A percentile compares a stretch with the other conserved stretches of the same genome.
Conservation (phyloP, 2,113 vertebrate genomes). For the Antennarius striatus region DNA sequence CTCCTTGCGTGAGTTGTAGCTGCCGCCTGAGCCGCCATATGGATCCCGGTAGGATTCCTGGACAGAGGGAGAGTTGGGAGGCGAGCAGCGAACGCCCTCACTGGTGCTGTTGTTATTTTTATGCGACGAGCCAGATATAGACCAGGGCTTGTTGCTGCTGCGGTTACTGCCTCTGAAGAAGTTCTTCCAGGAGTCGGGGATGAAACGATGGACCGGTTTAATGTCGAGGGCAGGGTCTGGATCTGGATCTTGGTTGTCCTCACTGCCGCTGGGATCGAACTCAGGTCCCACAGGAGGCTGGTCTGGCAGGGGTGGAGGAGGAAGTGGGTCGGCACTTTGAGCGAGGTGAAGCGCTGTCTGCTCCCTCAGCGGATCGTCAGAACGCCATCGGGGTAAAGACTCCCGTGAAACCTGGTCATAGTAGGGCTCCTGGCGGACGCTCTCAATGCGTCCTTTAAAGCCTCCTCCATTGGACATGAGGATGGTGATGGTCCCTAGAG, state of each 20-base stretch:
- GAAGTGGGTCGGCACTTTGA: constrained; percentile 79
- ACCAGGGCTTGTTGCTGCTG: constrained; percentile 71
- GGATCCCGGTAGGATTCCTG: constrained; percentile 79
- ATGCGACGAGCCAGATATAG: constrained; percentile 73
- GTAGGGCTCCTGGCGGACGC: constrained; percentile 61
- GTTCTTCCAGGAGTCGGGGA: constrained; percentile 97
- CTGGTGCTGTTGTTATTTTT: constrained; percentile 77
- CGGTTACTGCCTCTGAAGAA: constrained; percentile 83
- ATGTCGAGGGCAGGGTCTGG: constrained; percentile 81
- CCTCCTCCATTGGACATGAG: constrained; percentile 79
- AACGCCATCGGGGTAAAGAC: constrained; percentile 35
- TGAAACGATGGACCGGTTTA: constrained; percentile 91
- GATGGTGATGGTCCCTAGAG: constrained; percentile 69
- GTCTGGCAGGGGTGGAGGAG: constrained; percentile 88
- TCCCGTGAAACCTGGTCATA: constrained; percentile 78
- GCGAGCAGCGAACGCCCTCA: constrained; percentile 85
- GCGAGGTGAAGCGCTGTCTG: constrained; percentile 68
- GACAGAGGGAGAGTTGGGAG: constrained; percentile 83
- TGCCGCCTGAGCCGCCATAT: constrained; percentile 80
- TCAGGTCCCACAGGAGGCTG: constrained; percentile 85
- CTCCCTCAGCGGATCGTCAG: constrained; percentile 55
- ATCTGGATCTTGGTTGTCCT: constrained; percentile 56
- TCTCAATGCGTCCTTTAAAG: constrained; percentile 69
- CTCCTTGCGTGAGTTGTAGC: constrained; percentile 82
- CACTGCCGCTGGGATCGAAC: constrained; percentile 73